Evolutionary conservation across 2,113 vertebrate genomes (phyloP).

Genomic region (Aldabrachelys gigantea): DNA sequence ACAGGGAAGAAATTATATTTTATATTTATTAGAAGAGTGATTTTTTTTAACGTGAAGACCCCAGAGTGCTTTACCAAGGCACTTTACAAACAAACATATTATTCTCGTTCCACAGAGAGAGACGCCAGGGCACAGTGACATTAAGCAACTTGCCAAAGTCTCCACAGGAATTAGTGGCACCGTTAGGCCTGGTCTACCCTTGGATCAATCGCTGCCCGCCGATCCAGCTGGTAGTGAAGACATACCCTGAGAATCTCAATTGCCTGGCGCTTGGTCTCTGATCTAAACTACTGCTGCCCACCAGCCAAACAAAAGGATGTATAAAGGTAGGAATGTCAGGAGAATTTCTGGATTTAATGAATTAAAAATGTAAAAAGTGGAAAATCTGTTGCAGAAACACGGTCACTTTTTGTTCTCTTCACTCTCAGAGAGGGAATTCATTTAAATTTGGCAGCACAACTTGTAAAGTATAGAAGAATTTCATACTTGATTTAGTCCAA

Average conservation of each 20-base stretch:
- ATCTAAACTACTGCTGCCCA: background rate
- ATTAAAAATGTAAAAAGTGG: background rate
- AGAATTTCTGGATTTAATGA: background rate
- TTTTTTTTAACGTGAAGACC: background rate
- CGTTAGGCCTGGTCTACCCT: background rate
- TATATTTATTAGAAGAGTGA: background rate
- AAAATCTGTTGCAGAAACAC: background rate
- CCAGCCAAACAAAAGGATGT: background rate
- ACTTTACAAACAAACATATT: background rate
- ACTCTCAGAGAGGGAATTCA: background rate
- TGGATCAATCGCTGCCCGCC: too few relatives aligned
- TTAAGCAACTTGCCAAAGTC: background rate
- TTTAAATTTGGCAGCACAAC: background rate
- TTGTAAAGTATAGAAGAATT: conserved; percentile 1
- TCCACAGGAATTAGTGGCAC: background rate
- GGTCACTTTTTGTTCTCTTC: background rate
- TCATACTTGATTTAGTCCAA: conserved; percentile 17
- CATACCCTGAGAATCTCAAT: background rate
- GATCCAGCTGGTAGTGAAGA: too few relatives aligned
- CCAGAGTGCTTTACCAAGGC: background rate
- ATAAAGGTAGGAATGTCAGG: background rate
- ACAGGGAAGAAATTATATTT: background rate
- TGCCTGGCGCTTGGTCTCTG: background rate
- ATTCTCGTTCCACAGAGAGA: background rate
- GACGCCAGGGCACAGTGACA: background rate